Evolutionary conservation across 1,140 invertebrate genomes (phyloP), one percentile per base, ranked within the genome.

Genomic region (Tetramorium simillimum): DNA sequence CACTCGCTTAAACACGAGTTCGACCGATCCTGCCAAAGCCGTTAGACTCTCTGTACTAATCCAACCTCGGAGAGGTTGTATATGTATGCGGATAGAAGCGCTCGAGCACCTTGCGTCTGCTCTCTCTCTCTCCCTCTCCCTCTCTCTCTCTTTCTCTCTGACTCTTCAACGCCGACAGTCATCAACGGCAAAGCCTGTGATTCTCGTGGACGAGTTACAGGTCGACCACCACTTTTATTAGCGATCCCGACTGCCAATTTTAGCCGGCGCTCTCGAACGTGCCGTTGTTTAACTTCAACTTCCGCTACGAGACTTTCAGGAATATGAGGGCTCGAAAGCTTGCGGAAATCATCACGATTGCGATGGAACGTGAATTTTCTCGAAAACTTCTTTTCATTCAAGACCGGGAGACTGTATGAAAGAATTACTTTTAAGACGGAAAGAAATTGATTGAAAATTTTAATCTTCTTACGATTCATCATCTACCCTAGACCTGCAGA

Each of bases 11-110:
- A 90, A 93, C 93, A 93, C 92, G 92, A 93, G 92, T 92, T 92
- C 88, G 86, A 92, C 91, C 90, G 90, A 93, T 93, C 92, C 70
- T 85, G 75, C 90, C 80, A 93, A 93, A 93, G 91, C 91, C 84
- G 87, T 91, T 86, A 90, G 88, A 92, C 90, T 91, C 88, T 88
- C 89, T 92, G 53, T 51, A 75, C 90, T 93, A 93, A 93, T 93
- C 89, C 89, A 67, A 72, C 58, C 53, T 56, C 49, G 53, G 7
- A 58, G n/a, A 63, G 80, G n/a, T 89, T 85, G 62, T 91, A 85
- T 91, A 88, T 75, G 72, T 65, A 76, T 58, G 46, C 43, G 37
- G 51, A 88, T 77, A 77, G 40, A 37, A 43, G 21, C n/a, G n/a
- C 62, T 56, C 60, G 40, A 67, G 51, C 62, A 43, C 28, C 51